Evolutionary conservation across 2,888 invertebrate genomes (phyloP).

Genomic region (Osmoderma eremita): DNA sequence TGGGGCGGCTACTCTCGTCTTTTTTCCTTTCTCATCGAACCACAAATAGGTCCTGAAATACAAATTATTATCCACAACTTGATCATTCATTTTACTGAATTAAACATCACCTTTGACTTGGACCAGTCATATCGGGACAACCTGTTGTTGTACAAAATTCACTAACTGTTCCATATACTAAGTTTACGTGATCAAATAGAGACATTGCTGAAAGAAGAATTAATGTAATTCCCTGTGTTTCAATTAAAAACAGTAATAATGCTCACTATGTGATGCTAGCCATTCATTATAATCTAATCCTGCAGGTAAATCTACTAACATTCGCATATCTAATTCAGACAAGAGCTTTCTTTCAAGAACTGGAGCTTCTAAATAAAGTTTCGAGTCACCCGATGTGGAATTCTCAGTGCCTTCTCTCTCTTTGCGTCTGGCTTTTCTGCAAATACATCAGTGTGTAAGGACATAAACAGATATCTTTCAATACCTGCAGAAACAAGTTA

Average conservation of each 20-base stretch:
- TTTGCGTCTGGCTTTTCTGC: conserved; percentile 96
- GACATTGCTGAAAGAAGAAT: conserved; percentile 83
- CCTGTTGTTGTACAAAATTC: conserved; percentile 97
- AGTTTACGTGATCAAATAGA: conserved; percentile 98
- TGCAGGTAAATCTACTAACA: conserved; percentile 93
- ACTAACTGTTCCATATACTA: conserved; percentile 97
- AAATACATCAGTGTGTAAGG: conserved; percentile 37
- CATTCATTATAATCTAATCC: conserved; percentile 99
- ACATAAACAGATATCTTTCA: neutral
- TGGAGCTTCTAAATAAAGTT: conserved; percentile 94
- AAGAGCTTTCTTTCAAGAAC: conserved; percentile 93
- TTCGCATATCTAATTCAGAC: conserved; percentile 87
- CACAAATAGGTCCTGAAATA: conserved; percentile 89
- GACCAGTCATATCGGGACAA: conserved; percentile 97
- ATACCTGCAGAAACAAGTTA: conserved; percentile 85
- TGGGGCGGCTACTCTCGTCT: conserved; percentile 95
- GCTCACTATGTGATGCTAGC: conserved; percentile 97
- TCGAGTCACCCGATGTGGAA: conserved; percentile 80
- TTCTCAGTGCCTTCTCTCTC: conserved; percentile 85
- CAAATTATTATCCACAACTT: conserved; percentile 39
- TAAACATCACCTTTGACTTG: conserved; percentile 82
- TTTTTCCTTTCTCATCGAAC: conserved; percentile 99
- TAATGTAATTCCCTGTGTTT: too few species aligned
- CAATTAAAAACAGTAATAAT: conserved; percentile 13
- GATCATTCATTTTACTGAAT: neutral